Evolutionary conservation across 2,888 invertebrate genomes (phyloP).

Genomic region (Fissipunctia ypsillon): DNA sequence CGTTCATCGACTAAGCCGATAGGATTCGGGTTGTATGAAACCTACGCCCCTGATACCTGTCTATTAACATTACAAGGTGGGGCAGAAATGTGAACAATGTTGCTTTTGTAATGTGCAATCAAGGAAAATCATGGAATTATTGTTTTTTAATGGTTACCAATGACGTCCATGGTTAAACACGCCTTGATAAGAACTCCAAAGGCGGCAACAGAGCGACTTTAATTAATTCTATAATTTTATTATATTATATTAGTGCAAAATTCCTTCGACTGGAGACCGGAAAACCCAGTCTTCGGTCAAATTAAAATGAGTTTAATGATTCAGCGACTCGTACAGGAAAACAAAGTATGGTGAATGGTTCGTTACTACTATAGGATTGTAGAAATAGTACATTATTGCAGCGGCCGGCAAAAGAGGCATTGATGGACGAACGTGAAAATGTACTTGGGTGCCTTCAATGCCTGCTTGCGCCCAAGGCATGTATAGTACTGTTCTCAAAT

Average conservation of each 20-base stretch:
- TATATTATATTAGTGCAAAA: not conserved
- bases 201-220: no score
- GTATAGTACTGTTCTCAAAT: no score
- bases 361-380: not conserved
- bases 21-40: no score
- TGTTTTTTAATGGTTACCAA: not conserved
- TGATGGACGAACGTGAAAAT: not conserved
- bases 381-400: not conserved
- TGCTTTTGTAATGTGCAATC: not conserved
- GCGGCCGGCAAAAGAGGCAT: not conserved
- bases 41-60: no score
- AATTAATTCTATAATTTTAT: no score
- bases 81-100: conserved; percentile 13
- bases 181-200: not conserved
- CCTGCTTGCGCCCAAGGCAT: not conserved
- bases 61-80: not conserved
- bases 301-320: conserved; percentile 11
- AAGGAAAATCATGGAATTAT: not conserved
- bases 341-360: not conserved
- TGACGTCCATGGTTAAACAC: not conserved
- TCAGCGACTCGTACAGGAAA: not conserved
- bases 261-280: not conserved
- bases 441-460: not conserved
- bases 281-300: not conserved
- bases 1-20: no score